Evolutionary conservation across 2,113 vertebrate genomes (phyloP).

Genomic region (Canis aureus): DNA sequence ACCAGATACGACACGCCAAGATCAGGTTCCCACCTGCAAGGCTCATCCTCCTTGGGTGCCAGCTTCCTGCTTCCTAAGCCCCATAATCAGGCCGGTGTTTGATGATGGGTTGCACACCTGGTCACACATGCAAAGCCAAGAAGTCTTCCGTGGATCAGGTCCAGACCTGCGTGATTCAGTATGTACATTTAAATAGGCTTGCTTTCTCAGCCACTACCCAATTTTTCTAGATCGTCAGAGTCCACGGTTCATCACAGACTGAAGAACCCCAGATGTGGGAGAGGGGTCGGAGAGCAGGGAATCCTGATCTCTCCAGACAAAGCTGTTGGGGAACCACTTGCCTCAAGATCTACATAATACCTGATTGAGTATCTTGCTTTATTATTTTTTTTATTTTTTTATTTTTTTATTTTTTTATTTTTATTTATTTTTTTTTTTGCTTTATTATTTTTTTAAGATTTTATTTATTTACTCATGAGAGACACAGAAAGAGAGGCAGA

Average conservation of each 20-base stretch:
- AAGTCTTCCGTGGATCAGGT: neutral
- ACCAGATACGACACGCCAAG: neutral
- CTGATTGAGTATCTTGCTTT: neutral
- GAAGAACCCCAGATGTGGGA: neutral
- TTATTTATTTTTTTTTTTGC: too few species aligned
- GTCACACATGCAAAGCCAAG: neutral
- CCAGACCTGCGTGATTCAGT: neutral
- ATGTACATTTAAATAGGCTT: neutral
- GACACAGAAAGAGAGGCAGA: too few species aligned
- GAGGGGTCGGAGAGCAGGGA: neutral
- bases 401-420: too few species aligned
- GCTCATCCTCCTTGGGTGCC: neutral
- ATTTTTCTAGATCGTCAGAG: neutral
- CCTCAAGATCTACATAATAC: neutral
- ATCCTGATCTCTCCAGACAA: neutral
- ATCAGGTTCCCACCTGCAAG: neutral
- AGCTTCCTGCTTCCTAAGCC: neutral
- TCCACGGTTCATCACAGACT: accelerated
- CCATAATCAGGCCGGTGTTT: neutral
- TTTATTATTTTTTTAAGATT: neutral
- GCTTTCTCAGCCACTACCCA: neutral
- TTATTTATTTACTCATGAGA: too few species aligned
- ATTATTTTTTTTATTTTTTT: neutral
- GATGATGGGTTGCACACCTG: neutral
- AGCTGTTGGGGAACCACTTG: neutral